phyloP scores from a whole-genome alignment of 2,888 invertebrate genomes.

The Eudemis profundana region DNA sequence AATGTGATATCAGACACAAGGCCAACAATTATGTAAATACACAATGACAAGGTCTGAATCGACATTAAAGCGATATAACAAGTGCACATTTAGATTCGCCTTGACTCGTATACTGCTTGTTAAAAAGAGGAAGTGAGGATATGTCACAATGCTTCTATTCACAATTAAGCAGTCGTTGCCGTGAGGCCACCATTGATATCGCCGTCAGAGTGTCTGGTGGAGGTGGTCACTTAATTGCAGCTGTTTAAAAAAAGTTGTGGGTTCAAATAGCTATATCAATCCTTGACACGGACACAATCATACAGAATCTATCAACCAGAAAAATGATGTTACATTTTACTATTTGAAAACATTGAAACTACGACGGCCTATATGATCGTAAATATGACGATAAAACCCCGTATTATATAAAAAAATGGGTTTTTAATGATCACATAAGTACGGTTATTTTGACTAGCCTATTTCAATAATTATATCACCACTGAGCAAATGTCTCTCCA shows the following conservation, averaged over 20 bases:
- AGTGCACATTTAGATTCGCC: conserved; percentile 67
- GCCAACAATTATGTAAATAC: conserved; percentile 73
- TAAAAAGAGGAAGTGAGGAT: conserved; percentile 69
- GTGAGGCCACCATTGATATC: conserved; percentile 44
- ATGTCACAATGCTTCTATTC: conserved; percentile 55
- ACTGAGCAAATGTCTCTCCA: no score
- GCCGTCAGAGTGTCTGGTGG: conserved; percentile 31
- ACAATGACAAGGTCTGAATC: conserved; percentile 73
- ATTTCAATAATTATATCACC: no score
- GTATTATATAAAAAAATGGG: no score
- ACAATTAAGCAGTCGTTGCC: conserved; percentile 57
- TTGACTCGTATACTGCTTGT: conserved; percentile 71
- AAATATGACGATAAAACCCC: no score
- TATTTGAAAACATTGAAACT: no score
- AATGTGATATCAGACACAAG: conserved; percentile 59
- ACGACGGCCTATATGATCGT: no score
- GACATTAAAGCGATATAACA: conserved; percentile 64
- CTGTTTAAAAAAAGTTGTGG: neutral
- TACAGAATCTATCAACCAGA: no score
- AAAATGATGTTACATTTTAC: no score
- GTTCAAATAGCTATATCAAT: neutral
- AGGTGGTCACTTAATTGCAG: neutral
- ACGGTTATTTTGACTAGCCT: no score
- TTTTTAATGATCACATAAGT: no score
- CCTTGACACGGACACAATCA: neutral